These are phyloP conservation scores for Bradypodion ventrale DNA, from an alignment of 2,797 vertebrate species.

Conservation along the genomic window DNA sequence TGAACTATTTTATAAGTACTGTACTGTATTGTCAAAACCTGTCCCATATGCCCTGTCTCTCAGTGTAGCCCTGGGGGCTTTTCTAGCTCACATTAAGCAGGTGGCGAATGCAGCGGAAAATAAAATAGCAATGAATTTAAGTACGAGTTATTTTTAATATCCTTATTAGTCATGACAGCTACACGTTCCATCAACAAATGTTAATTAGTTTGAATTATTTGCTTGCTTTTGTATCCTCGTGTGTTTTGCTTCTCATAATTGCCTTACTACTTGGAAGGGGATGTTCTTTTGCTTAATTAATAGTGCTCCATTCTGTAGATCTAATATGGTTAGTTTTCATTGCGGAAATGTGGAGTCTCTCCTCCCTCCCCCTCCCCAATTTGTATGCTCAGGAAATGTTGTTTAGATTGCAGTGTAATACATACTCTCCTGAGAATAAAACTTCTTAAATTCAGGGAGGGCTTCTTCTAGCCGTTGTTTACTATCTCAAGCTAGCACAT, in stretches of 20 bases:
- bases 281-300: conserved; percentile 54
- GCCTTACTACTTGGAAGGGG: conserved; percentile 46
- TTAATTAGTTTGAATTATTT: conserved; percentile 72
- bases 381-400: conserved; percentile 7
- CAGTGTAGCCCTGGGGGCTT: conserved; percentile 55
- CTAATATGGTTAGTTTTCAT: conserved; percentile 42
- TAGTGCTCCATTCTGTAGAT: conserved; percentile 44
- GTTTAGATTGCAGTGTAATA: neutral
- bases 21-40: conserved; percentile 18
- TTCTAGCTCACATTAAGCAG: conserved; percentile 50
- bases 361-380: neutral
- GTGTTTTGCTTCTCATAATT: conserved; percentile 57
- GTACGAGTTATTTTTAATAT: conserved; percentile 53
- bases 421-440: neutral
- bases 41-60: conserved; percentile 38
- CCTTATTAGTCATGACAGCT: conserved; percentile 59
- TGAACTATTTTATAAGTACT: conserved; percentile 40
- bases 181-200: conserved; percentile 48
- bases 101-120: conserved; percentile 57
- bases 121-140: conserved; percentile 54
- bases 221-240: conserved; percentile 63
- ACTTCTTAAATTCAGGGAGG: neutral
- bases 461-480: too few species aligned
- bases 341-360: conserved; percentile 20
- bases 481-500: neutral